Base-by-base conservation (phyloP, 2,797 vertebrate genomes). In the Anguilla marmorata region DNA sequence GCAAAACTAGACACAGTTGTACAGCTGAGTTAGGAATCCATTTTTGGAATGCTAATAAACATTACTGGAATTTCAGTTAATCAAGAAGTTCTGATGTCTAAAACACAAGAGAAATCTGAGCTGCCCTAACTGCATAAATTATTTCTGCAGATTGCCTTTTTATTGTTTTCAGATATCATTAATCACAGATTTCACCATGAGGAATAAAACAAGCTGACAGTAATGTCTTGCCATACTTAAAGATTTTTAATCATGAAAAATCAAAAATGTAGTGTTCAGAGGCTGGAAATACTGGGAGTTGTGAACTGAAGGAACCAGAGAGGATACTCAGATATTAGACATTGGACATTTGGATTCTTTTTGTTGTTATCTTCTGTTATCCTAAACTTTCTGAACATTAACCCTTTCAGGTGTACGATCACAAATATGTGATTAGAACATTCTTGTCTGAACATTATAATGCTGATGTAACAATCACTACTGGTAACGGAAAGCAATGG, bases 91-190 rank as follows among this genome's bases (percentile, higher is more conserved):
- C 12, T 19, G 12, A 79, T 1, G 6, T 79, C 14, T 21, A n/a
- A 66, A 66, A 66, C 63, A 66, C 5, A 27, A 27, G 63, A 66
- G 63, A 24, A n/a, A 66, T 66, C 63, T 27, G 45, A 50, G 41
- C 21, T 41, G 76, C 76, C 30, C 8, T 30, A 6, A 76, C 33
- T 76, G 74, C 74, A 76, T 80, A 41, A 45, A 80, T 80, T 9
- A 2, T 24, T 11, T 50, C 27, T 72, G 7, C 7, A 66, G 63
- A 66, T 1, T 5, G 45, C 16, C 74, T 79, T 19, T 79, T 50
- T 21, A 72, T 86, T 74, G 48, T 27, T 74, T 74, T 86, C 85
- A 86, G 85, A 86, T 50, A 30, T 66, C 24, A 72, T 74, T 86
- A 86, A 86, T 74, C 63, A 86, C 45, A 50, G 0, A 52, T n/a